phyloP scores from a whole-genome alignment of 2,797 vertebrate species.

The Margarornis squamiger region DNA sequence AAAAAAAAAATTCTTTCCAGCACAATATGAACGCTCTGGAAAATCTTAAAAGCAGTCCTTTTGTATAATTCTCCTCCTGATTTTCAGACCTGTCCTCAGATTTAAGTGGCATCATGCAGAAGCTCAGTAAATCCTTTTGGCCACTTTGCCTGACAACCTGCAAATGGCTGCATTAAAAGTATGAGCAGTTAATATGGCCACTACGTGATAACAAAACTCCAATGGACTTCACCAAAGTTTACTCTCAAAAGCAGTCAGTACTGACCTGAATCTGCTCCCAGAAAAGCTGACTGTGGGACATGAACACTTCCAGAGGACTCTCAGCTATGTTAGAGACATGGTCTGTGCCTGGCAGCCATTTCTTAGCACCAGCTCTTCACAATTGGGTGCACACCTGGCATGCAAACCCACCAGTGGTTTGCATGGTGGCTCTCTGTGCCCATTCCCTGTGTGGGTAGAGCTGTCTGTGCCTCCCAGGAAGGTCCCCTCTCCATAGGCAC shows the following conservation, averaged over 20 bases:
- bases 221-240: neutral
- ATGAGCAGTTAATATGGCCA: neutral
- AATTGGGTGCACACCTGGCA: neutral
- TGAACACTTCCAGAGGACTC: neutral
- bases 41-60: neutral
- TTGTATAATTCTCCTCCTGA: neutral
- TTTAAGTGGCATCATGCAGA: neutral
- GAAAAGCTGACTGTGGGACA: neutral
- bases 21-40: neutral
- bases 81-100: neutral
- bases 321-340: neutral
- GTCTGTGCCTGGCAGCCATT: neutral
- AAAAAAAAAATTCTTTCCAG: neutral
- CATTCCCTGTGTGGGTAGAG: neutral
- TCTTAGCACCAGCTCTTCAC: neutral
- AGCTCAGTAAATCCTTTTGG: neutral
- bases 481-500: accelerated
- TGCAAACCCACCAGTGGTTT: neutral
- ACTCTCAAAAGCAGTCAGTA: neutral
- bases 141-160: neutral
- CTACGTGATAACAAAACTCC: neutral
- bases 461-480: accelerated
- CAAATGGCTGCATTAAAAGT: neutral
- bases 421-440: neutral
- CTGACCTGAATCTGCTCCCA: neutral